Evolutionary conservation across 2,888 invertebrate species (phyloP).

Genomic region (Drosophila melanosoma): DNA sequence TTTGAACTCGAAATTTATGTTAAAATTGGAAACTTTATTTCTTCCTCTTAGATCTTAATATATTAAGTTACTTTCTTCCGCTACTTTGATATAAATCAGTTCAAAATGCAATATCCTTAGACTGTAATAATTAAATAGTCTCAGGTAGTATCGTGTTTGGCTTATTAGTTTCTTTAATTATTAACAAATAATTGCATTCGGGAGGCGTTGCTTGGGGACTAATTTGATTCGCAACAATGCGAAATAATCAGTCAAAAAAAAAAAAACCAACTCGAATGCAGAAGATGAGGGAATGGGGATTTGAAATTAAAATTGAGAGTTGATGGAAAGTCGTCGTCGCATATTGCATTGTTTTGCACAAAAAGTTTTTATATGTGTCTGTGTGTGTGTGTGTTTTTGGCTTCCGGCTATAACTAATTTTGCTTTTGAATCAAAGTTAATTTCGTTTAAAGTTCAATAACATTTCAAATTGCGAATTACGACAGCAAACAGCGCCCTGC

Average conservation of each 20-base stretch:
- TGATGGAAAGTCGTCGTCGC: conserved; percentile 65
- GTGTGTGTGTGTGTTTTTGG: conserved; percentile 26
- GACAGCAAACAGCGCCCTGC: conserved; percentile 66
- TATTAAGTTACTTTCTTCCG: not conserved
- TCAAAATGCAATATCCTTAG: not conserved
- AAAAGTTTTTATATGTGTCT: conserved; percentile 38
- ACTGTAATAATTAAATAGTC: not conserved
- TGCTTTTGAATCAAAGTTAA: conserved; percentile 66
- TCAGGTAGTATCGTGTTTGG: not conserved
- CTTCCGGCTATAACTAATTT: conserved; percentile 67
- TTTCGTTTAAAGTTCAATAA: conserved; percentile 82
- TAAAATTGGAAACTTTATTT: not conserved
- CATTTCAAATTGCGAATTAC: conserved; percentile 79
- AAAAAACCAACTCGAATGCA: conserved; percentile 9
- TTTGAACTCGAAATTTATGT: not conserved
- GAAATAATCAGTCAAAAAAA: conserved; percentile 9
- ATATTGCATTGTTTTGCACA: conserved; percentile 64
- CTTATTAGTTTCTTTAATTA: conserved; percentile 9
- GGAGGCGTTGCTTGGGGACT: conserved; percentile 4
- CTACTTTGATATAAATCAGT: not conserved
- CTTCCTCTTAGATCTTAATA: not conserved
- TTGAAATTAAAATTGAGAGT: conserved; percentile 32
- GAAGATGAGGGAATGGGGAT: conserved; percentile 13
- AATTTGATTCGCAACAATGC: conserved; percentile 29
- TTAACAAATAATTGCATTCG: conserved; percentile 20